phyloP scores from a whole-genome alignment of 2,113 vertebrate genomes.

The Coptodon rendalli region DNA sequence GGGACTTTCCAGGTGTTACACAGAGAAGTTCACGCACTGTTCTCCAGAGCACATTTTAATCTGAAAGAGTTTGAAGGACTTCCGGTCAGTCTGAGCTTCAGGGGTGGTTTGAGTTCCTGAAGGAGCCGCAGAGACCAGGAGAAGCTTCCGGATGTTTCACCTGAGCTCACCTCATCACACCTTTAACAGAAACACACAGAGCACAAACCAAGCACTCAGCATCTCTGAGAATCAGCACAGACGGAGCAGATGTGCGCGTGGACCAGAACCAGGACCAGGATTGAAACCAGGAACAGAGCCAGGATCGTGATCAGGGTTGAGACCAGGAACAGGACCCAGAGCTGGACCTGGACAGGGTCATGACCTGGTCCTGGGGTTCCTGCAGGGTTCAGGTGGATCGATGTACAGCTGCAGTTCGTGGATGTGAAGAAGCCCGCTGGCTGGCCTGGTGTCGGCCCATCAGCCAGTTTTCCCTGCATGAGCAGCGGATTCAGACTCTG shows the following conservation, averaged over 20 bases:
- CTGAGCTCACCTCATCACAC: neutral
- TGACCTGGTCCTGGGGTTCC: fast-evolving
- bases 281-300: neutral
- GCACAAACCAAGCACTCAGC: neutral
- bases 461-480: fast-evolving
- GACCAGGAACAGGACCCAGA: neutral
- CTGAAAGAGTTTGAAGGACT: neutral
- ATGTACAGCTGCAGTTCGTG: neutral
- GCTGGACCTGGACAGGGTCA: neutral
- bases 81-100: neutral
- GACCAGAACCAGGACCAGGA: neutral
- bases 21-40: neutral
- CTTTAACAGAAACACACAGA: neutral
- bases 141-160: neutral
- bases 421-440: neutral
- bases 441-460: neutral
- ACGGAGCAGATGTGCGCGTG: fast-evolving
- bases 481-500: neutral
- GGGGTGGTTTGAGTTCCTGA: neutral
- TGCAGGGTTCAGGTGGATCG: neutral
- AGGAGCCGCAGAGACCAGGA: neutral
- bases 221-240: neutral
- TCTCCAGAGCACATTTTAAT: neutral
- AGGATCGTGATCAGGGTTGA: fast-evolving
- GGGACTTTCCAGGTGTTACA: neutral